Evolutionary conservation across 2,113 vertebrate genomes (phyloP).

Genomic region (Sitta europaea): DNA sequence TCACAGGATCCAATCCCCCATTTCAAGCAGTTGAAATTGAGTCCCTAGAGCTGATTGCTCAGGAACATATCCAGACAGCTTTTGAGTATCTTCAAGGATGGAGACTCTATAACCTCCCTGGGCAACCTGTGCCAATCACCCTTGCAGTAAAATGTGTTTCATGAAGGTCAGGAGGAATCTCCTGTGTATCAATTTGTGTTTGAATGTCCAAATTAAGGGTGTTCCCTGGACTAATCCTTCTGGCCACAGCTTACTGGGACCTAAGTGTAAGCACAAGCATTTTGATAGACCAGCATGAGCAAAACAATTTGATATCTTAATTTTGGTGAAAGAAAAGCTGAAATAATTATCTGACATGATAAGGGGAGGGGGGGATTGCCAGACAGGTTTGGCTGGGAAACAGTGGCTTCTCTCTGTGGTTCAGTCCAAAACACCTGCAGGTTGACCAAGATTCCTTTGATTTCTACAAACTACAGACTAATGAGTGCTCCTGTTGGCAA

Average conservation of each 20-base stretch:
- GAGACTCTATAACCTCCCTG: background rate
- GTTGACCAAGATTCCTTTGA: background rate
- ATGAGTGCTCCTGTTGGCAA: background rate
- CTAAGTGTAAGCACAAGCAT: background rate
- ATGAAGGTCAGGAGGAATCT: background rate
- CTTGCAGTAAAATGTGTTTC: background rate
- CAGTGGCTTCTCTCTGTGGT: background rate
- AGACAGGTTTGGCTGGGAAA: background rate
- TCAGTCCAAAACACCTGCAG: background rate
- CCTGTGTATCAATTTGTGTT: background rate
- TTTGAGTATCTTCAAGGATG: background rate
- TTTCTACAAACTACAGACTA: background rate
- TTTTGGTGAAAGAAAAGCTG: background rate
- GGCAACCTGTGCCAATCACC: background rate
- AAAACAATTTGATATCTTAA: background rate
- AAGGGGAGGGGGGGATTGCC: background rate
- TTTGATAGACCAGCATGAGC: background rate
- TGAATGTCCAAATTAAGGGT: background rate
- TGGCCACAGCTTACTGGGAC: background rate
- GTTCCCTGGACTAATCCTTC: background rate
- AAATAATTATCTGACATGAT: background rate
- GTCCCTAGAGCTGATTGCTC: rapidly evolving
- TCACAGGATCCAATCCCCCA: background rate
- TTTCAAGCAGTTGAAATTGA: background rate
- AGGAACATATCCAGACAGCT: background rate